Conservation (phyloP, 2,888 invertebrate genomes). For the Dendrolimus houi region DNA sequence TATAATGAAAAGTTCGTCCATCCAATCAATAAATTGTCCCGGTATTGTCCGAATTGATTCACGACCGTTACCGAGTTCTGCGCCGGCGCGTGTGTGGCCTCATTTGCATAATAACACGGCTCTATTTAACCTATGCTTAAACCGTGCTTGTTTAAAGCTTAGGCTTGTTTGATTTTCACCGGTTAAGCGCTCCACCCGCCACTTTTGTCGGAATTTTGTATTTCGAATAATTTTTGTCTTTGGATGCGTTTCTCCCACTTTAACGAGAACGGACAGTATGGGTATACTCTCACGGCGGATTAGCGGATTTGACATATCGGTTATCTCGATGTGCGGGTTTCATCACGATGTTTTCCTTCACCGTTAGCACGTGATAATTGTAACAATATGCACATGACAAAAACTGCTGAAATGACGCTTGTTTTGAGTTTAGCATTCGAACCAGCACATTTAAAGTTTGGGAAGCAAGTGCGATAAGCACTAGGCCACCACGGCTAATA, state of each 20-base stretch:
- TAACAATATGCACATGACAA: too few species aligned
- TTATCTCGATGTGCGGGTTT: too few species aligned
- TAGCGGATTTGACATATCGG: too few species aligned
- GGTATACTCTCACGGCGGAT: too few species aligned
- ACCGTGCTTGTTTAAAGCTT: neutral
- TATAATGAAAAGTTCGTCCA: conserved; percentile 20
- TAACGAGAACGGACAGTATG: neutral
- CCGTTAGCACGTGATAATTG: too few species aligned
- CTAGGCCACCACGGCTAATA: too few species aligned
- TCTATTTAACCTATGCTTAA: neutral
- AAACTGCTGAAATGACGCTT: too few species aligned
- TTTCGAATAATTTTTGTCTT: neutral
- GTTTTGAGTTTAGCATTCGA: too few species aligned
- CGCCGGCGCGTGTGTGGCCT: conserved; percentile 31
- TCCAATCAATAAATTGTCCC: conserved; percentile 55
- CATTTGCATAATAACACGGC: conserved; percentile 12
- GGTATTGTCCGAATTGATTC: conserved; percentile 47
- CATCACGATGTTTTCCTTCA: too few species aligned
- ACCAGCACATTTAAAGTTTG: too few species aligned
- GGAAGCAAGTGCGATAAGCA: too few species aligned
- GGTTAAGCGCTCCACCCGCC: neutral
- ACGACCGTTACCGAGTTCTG: conserved; percentile 14
- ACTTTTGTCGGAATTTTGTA: neutral
- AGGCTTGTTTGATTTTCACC: neutral
- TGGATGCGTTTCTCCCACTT: neutral